Evolutionary conservation across 2,797 vertebrate species (phyloP).

Genomic region (Sebastes steindachneri): DNA sequence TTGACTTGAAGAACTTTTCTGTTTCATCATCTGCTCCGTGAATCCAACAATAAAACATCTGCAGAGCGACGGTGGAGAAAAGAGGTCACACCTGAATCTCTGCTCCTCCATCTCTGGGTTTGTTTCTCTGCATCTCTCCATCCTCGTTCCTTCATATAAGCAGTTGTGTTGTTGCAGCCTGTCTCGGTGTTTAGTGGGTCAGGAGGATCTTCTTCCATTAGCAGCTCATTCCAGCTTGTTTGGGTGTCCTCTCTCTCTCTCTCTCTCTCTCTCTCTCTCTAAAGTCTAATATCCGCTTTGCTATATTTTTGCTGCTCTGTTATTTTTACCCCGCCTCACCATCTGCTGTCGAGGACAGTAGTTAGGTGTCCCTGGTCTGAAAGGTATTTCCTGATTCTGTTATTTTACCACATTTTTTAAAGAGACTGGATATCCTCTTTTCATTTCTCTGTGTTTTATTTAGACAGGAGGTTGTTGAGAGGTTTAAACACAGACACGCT

Average conservation of each 20-base stretch:
- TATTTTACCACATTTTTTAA: slow-evolving; percentile 41
- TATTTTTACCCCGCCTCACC: slow-evolving; percentile 41
- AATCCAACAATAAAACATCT: too few species aligned
- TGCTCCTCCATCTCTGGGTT: not conserved
- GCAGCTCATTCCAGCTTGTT: not conserved
- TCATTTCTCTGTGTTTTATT: slow-evolving; percentile 36
- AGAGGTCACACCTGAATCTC: not conserved
- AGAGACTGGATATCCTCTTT: slow-evolving; percentile 40
- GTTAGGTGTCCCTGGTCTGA: slow-evolving; percentile 30
- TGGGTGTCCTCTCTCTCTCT: not conserved
- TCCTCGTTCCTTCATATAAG: not conserved
- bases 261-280: slow-evolving; percentile 13
- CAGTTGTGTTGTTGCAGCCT: not conserved
- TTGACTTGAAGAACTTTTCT: too few species aligned
- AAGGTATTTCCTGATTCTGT: slow-evolving; percentile 61
- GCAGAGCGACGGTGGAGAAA: too few species aligned
- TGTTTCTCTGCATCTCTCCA: not conserved
- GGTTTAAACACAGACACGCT: not conserved
- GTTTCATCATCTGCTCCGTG: too few species aligned
- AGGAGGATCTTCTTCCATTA: not conserved
- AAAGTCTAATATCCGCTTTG: slow-evolving; percentile 43
- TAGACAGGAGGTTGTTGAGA: not conserved
- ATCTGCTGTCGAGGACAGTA: slow-evolving; percentile 44
- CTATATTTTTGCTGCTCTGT: slow-evolving; percentile 30
- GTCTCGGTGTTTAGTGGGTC: not conserved